phyloP scores from a whole-genome alignment of 2,113 vertebrate genomes.

The Melanostigma gelatinosum region DNA sequence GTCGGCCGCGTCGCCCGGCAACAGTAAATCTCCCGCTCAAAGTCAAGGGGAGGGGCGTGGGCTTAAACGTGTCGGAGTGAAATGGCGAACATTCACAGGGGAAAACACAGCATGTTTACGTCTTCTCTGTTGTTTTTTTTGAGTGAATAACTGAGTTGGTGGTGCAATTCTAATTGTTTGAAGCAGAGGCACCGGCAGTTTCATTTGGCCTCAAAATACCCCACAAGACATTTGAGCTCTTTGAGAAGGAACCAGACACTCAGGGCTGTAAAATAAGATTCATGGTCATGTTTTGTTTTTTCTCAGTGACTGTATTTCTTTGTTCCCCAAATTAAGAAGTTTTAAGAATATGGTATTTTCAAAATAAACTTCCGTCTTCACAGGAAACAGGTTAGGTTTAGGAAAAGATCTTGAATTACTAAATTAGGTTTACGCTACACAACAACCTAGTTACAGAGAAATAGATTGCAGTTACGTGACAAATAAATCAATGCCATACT shows the following conservation, averaged over 20 bases:
- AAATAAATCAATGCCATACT: not conserved
- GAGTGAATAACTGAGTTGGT: slow-evolving; percentile 4
- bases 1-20: slow-evolving; percentile 52
- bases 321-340: not conserved
- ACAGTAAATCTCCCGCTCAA: slow-evolving; percentile 75
- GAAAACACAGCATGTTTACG: not conserved
- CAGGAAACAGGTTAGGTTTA: not conserved
- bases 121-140: not conserved
- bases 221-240: slow-evolving; percentile 1
- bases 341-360: no score
- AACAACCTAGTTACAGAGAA: not conserved
- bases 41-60: slow-evolving; percentile 43
- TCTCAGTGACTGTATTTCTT: not conserved
- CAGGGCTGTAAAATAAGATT: not conserved
- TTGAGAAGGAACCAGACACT: not conserved
- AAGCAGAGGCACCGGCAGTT: not conserved
- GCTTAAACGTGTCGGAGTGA: not conserved
- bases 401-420: no score
- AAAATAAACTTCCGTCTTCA: no score
- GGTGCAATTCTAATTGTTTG: not conserved
- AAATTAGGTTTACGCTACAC: not conserved
- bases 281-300: not conserved
- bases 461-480: not conserved
- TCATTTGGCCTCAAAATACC: not conserved
- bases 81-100: not conserved